phyloP scores from a whole-genome alignment of 2,797 vertebrate species.

The Holocentrus rufus region DNA sequence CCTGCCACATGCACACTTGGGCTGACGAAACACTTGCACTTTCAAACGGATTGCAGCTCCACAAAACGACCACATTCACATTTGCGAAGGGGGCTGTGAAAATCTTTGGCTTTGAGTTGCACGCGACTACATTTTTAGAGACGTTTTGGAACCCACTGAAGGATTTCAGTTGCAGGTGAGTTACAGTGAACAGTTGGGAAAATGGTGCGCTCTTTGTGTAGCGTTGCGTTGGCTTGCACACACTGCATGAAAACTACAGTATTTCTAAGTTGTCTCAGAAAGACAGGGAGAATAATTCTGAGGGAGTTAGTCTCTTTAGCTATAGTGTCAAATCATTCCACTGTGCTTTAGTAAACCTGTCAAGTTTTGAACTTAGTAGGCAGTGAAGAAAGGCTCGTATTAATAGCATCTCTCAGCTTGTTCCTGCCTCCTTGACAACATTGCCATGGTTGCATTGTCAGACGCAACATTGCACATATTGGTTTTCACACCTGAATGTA shows the following conservation, averaged over 20 bases:
- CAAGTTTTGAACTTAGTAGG: not conserved
- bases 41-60: not conserved
- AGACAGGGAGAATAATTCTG: not conserved
- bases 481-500: not conserved
- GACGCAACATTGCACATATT: not conserved
- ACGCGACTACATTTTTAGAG: not conserved
- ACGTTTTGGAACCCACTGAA: slow-evolving; percentile 7
- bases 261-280: not conserved
- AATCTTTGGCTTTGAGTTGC: not conserved
- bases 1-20: not conserved
- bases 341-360: not conserved
- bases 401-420: not conserved
- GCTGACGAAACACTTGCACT: not conserved
- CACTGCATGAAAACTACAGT: not conserved
- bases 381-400: not conserved
- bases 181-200: not conserved
- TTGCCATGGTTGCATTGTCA: not conserved
- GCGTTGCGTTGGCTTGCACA: not conserved
- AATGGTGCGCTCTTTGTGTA: not conserved
- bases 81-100: not conserved
- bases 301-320: not conserved
- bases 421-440: not conserved
- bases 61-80: not conserved
- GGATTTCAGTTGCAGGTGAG: not conserved
- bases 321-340: not conserved